Percentiles rank a stretch among this genome's conserved stretches.
Evolutionary conservation across 92 coral and sea anemone species (phyloP).

Genomic region (Bergia puertoricense): DNA sequence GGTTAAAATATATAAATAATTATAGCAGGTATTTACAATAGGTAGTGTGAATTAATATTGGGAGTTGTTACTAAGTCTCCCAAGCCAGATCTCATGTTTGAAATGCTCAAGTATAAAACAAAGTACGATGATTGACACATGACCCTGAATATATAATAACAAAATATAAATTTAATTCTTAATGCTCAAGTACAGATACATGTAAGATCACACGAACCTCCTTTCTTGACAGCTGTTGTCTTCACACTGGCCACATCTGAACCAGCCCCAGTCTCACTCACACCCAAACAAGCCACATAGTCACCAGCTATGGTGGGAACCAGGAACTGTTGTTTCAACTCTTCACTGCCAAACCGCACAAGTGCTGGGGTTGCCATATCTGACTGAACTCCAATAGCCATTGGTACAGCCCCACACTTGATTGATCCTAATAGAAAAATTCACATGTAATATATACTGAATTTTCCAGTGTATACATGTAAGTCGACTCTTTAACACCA

Average conservation of each 20-base stretch:
- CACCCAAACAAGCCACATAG: conserved; percentile 96
- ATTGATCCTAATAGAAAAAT: conserved; percentile 64
- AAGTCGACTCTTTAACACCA: too few species aligned
- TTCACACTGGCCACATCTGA: conserved; percentile 98
- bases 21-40: too few species aligned
- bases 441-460: too few species aligned
- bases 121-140: too few species aligned
- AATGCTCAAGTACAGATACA: neutral
- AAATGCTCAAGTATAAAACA: too few species aligned
- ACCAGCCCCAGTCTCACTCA: conserved; percentile 96
- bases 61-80: too few species aligned
- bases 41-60: too few species aligned
- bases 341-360: conserved; percentile 93
- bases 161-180: too few species aligned
- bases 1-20: too few species aligned
- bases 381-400: conserved; percentile 97
- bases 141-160: too few species aligned
- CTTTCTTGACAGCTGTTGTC: conserved; percentile 94
- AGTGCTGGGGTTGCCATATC: conserved; percentile 98
- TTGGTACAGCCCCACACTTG: conserved; percentile 91
- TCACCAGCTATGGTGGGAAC: conserved; percentile 95
- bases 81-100: too few species aligned
- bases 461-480: too few species aligned
- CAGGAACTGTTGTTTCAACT: conserved; percentile 85
- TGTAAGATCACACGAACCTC: conserved; percentile 57